Percentiles rank a stretch among this genome's conserved stretches.
Conservation (phyloP, 2,113 vertebrate genomes). For the Probosciger aterrimus region DNA sequence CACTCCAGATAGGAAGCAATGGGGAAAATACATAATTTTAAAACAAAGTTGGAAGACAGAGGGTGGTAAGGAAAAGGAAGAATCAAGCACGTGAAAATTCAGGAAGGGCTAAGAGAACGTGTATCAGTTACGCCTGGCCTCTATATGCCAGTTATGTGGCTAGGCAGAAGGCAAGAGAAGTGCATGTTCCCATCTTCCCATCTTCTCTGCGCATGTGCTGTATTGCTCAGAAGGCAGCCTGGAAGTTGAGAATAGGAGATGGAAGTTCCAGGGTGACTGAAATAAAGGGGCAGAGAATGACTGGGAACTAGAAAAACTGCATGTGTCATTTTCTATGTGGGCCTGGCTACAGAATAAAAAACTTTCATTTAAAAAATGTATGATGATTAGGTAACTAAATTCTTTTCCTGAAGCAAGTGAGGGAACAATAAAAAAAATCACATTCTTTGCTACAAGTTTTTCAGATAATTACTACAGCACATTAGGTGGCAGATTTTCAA, state of each 20-base stretch:
- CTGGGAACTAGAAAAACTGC: neutral
- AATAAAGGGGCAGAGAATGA: neutral
- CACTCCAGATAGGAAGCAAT: neutral
- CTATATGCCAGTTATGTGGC: neutral
- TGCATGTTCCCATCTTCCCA: too few relatives aligned
- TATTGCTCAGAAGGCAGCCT: neutral
- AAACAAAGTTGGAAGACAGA: neutral
- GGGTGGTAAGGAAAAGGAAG: neutral
- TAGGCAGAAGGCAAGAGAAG: neutral
- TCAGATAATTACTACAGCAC: neutral
- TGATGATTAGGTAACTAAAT: neutral
- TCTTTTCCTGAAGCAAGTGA: neutral
- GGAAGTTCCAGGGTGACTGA: neutral
- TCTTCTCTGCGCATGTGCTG: neutral
- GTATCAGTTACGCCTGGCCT: neutral
- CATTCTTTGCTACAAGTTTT: neutral
- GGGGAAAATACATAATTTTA: neutral
- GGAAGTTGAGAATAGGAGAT: neutral
- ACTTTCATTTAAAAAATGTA: neutral
- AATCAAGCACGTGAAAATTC: neutral
- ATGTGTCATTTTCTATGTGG: neutral
- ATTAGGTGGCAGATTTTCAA: neutral
- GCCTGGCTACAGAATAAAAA: neutral
- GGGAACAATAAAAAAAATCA: neutral
- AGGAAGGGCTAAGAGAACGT: neutral